These are phyloP conservation scores for Prorops nasuta DNA, from an alignment of 1,140 invertebrate species.

Conservation along the genomic window DNA sequence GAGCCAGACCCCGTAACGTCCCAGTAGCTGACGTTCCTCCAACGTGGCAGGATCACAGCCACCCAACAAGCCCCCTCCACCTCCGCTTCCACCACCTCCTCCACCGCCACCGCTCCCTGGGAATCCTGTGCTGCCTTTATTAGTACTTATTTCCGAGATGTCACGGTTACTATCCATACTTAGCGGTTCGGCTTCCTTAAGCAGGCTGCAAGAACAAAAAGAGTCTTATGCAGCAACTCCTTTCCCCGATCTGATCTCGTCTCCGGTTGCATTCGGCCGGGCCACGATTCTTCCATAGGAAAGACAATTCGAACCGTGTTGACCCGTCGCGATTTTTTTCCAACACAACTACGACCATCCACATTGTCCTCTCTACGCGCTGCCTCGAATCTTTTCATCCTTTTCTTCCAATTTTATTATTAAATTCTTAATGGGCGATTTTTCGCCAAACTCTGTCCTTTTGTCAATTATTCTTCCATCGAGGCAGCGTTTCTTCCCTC, in stretches of 20 bases:
- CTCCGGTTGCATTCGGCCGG: slow-evolving; percentile 15
- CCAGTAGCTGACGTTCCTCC: slow-evolving; percentile 86
- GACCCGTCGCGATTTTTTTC: no score
- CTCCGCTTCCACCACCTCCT: slow-evolving; percentile 14
- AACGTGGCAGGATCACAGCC: slow-evolving; percentile 53
- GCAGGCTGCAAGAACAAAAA: slow-evolving; percentile 59
- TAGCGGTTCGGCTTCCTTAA: slow-evolving; percentile 77
- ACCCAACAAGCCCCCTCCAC: slow-evolving; percentile 29
- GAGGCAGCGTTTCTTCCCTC: no score
- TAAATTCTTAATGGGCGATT: no score
- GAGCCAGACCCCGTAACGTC: slow-evolving; percentile 95
- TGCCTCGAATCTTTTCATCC: no score
- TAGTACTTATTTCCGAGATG: slow-evolving; percentile 48
- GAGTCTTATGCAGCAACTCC: slow-evolving; percentile 1
- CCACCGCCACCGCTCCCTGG: slow-evolving; percentile 33
- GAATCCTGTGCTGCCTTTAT: slow-evolving; percentile 43
- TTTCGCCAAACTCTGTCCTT: no score
- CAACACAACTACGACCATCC: no score
- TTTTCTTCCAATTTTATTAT: no score
- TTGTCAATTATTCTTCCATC: no score
- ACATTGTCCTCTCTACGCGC: no score
- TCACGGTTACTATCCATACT: slow-evolving; percentile 62
- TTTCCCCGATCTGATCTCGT: slow-evolving; percentile 4
- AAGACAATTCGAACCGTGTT: no score
- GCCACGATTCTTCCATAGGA: no score